Evolutionary conservation across 2,797 vertebrate species (phyloP).

Genomic region (Rachycentron canadum): DNA sequence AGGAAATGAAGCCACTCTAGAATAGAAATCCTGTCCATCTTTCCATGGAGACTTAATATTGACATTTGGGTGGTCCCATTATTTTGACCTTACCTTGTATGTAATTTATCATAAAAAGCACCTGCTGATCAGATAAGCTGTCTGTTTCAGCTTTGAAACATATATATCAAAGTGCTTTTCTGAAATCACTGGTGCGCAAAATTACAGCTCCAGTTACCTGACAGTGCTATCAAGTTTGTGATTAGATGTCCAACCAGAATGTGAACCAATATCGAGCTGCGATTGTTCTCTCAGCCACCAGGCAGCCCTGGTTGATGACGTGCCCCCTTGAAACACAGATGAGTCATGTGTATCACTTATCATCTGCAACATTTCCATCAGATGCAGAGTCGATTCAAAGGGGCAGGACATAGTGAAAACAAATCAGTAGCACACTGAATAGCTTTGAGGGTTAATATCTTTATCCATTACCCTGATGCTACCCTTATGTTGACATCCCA

Average conservation of each 20-base stretch:
- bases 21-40: slow-evolving; percentile 63
- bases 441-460: slow-evolving; percentile 54
- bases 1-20: slow-evolving; percentile 59
- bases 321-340: slow-evolving; percentile 63
- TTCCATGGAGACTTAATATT: slow-evolving; percentile 51
- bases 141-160: slow-evolving; percentile 68
- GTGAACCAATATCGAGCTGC: slow-evolving; percentile 54
- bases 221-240: slow-evolving; percentile 71
- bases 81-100: slow-evolving; percentile 66
- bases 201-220: slow-evolving; percentile 73
- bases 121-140: slow-evolving; percentile 63
- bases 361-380: slow-evolving; percentile 43
- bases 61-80: slow-evolving; percentile 62
- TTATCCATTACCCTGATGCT: slow-evolving; percentile 39
- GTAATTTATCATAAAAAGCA: slow-evolving; percentile 69
- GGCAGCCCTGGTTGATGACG: slow-evolving; percentile 33
- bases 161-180: slow-evolving; percentile 74
- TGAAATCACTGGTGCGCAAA: slow-evolving; percentile 74
- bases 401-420: slow-evolving; percentile 19
- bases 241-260: slow-evolving; percentile 66
- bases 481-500: slow-evolving; percentile 40
- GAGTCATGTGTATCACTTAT: slow-evolving; percentile 53
- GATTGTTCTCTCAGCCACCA: slow-evolving; percentile 51
- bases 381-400: slow-evolving; percentile 18
- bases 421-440: slow-evolving; percentile 26